These are phyloP conservation scores for Uloborus plumipes DNA, from an alignment of 2,888 invertebrate genomes.

Conservation along the genomic window DNA sequence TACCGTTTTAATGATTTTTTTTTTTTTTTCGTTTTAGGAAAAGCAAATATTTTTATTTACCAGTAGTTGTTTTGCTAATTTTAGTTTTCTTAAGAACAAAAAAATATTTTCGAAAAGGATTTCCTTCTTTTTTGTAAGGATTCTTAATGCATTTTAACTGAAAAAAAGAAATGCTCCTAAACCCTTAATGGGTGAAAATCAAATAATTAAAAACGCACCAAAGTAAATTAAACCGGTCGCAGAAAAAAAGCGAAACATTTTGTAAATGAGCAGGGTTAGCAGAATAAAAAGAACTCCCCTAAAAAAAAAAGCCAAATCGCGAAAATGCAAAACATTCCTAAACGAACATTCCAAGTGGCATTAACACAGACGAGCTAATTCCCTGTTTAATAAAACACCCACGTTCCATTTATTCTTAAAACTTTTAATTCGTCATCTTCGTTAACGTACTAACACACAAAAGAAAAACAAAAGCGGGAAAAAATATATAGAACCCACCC, in stretches of 20 bases:
- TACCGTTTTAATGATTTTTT: too few relatives aligned
- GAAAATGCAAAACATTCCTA: not conserved
- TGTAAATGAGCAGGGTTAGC: not conserved
- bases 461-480: conserved; percentile 19
- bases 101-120: too few relatives aligned
- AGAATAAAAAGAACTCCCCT: not conserved
- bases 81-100: too few relatives aligned
- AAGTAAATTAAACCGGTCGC: too few relatives aligned
- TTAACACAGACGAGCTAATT: conserved; percentile 56
- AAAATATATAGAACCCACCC: conserved; percentile 17
- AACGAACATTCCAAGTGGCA: conserved; percentile 19
- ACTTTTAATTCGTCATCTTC: conserved; percentile 65
- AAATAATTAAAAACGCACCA: too few relatives aligned
- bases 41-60: too few relatives aligned
- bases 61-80: too few relatives aligned
- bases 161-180: too few relatives aligned
- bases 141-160: too few relatives aligned
- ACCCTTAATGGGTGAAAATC: too few relatives aligned
- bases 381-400: conserved; percentile 57
- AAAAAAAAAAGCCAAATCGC: conserved; percentile 7
- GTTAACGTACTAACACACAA: conserved; percentile 50
- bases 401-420: conserved; percentile 63
- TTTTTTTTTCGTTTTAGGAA: too few relatives aligned
- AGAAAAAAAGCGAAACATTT: not conserved
- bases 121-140: too few relatives aligned